Conservation (phyloP, 2,888 invertebrate genomes). For the Tetheella fluctuosa region DNA sequence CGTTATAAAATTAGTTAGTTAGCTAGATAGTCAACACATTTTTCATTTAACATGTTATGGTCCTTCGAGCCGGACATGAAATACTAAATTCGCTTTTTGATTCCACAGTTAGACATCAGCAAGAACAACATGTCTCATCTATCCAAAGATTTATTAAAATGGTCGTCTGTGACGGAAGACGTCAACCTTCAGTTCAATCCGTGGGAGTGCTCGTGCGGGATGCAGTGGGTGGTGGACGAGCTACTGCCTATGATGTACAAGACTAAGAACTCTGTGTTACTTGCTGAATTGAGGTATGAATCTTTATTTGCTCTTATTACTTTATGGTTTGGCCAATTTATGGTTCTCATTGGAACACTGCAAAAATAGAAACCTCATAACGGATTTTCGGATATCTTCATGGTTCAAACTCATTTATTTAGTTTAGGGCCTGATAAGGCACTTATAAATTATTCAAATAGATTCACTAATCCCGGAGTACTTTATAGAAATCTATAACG, state of each 20-base stretch:
- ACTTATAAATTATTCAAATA: too few species aligned
- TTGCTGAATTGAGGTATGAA: constrained; percentile 79
- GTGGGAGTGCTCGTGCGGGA: constrained; percentile 84
- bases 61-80: not conserved
- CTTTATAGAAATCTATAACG: too few species aligned
- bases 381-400: too few species aligned
- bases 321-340: too few species aligned
- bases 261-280: constrained; percentile 65
- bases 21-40: too few species aligned
- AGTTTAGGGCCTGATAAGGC: too few species aligned
- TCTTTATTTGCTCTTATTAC: not conserved
- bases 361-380: too few species aligned
- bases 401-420: too few species aligned
- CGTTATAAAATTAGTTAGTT: too few species aligned
- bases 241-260: constrained; percentile 78
- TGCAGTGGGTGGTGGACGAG: constrained; percentile 84
- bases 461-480: too few species aligned
- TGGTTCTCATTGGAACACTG: too few species aligned
- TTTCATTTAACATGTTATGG: not conserved
- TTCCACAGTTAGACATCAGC: constrained; percentile 82
- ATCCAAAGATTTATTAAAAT: constrained; percentile 65
- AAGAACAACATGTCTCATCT: constrained; percentile 78
- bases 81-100: not conserved
- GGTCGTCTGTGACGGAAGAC: constrained; percentile 62
- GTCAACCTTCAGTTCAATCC: constrained; percentile 86